These are phyloP conservation scores for Eristalinus sepulchralis DNA, from an alignment of 2,888 invertebrate genomes.

Conservation along the genomic window DNA sequence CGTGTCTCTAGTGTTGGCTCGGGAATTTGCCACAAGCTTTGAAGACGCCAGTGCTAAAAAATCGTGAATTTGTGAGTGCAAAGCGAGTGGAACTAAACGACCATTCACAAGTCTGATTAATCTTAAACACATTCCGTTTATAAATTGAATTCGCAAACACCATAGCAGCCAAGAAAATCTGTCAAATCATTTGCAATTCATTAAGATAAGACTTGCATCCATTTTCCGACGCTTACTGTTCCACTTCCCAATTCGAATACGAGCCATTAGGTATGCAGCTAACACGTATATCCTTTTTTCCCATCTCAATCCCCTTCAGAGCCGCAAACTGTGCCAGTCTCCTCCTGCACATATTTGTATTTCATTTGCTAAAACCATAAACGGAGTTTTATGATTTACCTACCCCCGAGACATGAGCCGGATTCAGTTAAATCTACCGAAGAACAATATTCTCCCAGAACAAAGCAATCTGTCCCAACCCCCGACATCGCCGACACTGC, in stretches of 20 bases:
- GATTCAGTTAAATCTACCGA: conserved; percentile 30
- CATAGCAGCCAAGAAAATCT: no score
- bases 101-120: no score
- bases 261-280: background rate
- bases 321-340: conserved; percentile 13
- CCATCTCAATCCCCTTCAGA: background rate
- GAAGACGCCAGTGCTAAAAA: no score
- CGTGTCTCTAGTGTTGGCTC: no score
- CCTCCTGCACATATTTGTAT: conserved; percentile 35
- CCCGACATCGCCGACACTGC: background rate
- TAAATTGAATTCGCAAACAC: no score
- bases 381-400: conserved; percentile 44
- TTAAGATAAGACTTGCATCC: background rate
- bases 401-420: conserved; percentile 20
- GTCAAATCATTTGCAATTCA: background rate
- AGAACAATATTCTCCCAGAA: conserved; percentile 13
- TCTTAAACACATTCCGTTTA: no score
- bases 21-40: no score
- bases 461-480: conserved; percentile 27
- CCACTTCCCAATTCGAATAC: background rate
- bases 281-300: background rate
- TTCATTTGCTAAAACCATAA: conserved; percentile 47
- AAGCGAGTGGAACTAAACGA: no score
- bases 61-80: no score
- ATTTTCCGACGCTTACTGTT: background rate